phyloP scores from a whole-genome alignment of 2,797 vertebrate species.

The Dipus sagitta region DNA sequence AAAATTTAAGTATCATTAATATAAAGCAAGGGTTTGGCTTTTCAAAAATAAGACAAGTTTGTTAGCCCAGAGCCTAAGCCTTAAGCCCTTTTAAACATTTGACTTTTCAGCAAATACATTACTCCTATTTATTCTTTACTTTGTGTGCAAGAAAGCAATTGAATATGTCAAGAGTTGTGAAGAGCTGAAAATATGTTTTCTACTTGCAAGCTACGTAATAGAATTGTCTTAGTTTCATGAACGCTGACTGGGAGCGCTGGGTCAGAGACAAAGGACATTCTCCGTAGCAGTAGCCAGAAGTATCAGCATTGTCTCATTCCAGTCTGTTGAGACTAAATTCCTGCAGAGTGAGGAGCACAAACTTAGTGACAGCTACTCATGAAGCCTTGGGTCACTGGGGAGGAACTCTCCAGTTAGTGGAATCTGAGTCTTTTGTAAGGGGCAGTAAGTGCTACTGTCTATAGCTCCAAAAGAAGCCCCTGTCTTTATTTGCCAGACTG shows the following conservation, averaged over 20 bases:
- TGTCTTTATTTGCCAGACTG: neutral
- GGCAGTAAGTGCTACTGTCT: neutral
- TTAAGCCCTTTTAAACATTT: neutral
- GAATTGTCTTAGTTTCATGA: neutral
- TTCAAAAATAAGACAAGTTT: neutral
- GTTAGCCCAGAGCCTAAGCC: neutral
- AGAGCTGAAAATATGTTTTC: neutral
- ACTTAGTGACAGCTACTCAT: neutral
- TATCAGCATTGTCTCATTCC: neutral
- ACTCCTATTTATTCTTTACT: neutral
- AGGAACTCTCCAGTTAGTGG: neutral
- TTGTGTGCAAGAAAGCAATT: neutral
- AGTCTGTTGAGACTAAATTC: neutral
- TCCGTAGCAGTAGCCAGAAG: neutral
- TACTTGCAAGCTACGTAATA: neutral
- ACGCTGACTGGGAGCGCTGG: neutral
- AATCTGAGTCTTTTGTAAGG: neutral
- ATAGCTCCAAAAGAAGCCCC: neutral
- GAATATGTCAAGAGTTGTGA: neutral
- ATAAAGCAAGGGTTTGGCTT: neutral
- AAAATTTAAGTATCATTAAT: neutral
- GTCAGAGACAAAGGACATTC: neutral
- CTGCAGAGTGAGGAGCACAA: neutral
- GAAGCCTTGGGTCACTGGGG: neutral
- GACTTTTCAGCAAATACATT: neutral